These are phyloP conservation scores for Oxycera nigricornis DNA, from an alignment of 2,888 invertebrate genomes.

Conservation along the genomic window DNA sequence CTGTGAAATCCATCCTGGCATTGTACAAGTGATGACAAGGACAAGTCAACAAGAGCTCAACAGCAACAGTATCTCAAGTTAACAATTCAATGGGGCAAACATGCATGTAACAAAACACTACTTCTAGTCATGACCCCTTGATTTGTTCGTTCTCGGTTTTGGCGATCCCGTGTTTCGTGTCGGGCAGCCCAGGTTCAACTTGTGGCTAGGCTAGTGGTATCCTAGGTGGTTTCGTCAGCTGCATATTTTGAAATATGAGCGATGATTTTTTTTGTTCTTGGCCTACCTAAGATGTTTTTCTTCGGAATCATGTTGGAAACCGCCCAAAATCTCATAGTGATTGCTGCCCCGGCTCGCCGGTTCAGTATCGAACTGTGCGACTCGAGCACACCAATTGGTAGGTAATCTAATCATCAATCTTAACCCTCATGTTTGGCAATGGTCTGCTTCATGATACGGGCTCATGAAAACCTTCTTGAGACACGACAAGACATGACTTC, in stretches of 20 bases:
- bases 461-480: slow-evolving; percentile 35
- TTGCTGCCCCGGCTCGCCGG: neutral
- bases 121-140: slow-evolving; percentile 1
- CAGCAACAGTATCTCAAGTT: neutral
- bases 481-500: slow-evolving; percentile 37
- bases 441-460: slow-evolving; percentile 33
- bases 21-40: slow-evolving; percentile 11
- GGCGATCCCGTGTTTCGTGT: neutral
- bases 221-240: slow-evolving; percentile 17
- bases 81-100: neutral
- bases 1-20: neutral
- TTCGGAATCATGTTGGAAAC: neutral
- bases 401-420: slow-evolving; percentile 39
- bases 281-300: neutral
- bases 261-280: neutral
- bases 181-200: neutral
- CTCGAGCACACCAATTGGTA: slow-evolving; percentile 24
- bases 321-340: slow-evolving; percentile 6
- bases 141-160: neutral
- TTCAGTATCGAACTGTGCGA: neutral
- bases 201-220: neutral
- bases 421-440: slow-evolving; percentile 39
- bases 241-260: slow-evolving; percentile 27
- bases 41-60: slow-evolving; percentile 3
- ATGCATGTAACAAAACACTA: neutral